A percentile compares a stretch with the other conserved stretches of the same genome.
Conservation (phyloP, 2,113 vertebrate species). For the Verasper variegatus region DNA sequence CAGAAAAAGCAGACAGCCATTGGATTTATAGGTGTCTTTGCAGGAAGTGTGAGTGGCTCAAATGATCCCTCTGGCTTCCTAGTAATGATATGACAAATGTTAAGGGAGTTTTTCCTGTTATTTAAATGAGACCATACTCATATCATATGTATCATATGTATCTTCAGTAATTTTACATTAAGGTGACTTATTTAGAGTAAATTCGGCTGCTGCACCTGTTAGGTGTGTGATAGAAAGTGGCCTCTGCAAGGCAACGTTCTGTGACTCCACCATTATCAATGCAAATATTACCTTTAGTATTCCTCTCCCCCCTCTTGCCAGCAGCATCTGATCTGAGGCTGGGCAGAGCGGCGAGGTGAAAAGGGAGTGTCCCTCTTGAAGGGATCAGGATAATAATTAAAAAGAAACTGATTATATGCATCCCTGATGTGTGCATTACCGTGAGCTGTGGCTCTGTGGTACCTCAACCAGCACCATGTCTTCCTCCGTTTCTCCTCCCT, state of each 20-base stretch:
- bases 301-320: slow-evolving; percentile 6
- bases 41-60: slow-evolving; percentile 27
- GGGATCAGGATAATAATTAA: slow-evolving; percentile 14
- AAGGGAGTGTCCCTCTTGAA: slow-evolving; percentile 39
- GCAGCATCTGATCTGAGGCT: slow-evolving; percentile 25
- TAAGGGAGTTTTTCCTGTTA: background rate
- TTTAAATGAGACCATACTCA: background rate
- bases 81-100: slow-evolving; percentile 15
- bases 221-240: slow-evolving; percentile 12
- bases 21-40: slow-evolving; percentile 26
- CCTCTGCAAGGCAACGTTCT: slow-evolving; percentile 11
- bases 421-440: slow-evolving; percentile 34
- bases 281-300: slow-evolving; percentile 34
- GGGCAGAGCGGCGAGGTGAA: slow-evolving; percentile 38
- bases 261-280: slow-evolving; percentile 16
- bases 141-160: background rate
- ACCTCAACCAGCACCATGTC: slow-evolving; percentile 42
- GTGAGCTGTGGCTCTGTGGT: slow-evolving; percentile 40
- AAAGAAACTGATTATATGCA: slow-evolving; percentile 5
- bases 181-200: background rate
- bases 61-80: slow-evolving; percentile 1
- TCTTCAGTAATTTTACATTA: background rate
- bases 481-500: background rate
- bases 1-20: slow-evolving; percentile 33
- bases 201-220: slow-evolving; percentile 45